Evolutionary conservation across 1,140 invertebrate genomes (phyloP).

Genomic region (Aricia agestis): DNA sequence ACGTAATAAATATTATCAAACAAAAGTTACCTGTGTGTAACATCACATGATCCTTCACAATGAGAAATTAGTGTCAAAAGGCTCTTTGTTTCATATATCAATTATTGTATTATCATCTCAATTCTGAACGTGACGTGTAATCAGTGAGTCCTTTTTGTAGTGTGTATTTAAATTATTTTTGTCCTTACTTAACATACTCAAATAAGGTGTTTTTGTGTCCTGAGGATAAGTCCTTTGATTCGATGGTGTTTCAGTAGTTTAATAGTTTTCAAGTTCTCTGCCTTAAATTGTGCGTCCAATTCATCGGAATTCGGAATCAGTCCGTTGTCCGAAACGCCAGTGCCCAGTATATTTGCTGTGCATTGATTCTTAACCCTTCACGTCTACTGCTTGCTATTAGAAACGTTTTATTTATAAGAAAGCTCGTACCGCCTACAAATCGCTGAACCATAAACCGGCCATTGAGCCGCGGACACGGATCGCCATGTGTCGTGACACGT

Average conservation of each 20-base stretch:
- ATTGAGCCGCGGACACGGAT: conserved; percentile 5
- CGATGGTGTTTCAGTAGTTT: too few species aligned
- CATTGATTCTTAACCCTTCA: background rate
- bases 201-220: background rate
- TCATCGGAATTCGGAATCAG: too few species aligned
- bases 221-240: too few species aligned
- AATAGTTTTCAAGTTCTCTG: too few species aligned
- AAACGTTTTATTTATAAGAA: background rate
- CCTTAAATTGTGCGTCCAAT: too few species aligned
- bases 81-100: background rate
- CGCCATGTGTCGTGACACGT: conserved; percentile 25
- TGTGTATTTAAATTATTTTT: background rate
- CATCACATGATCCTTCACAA: conserved; percentile 11
- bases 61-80: background rate
- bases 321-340: too few species aligned
- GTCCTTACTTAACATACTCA: conserved; percentile 39
- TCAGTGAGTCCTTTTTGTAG: background rate
- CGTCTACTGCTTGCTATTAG: background rate
- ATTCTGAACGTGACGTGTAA: background rate
- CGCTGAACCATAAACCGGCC: conserved; percentile 2
- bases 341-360: too few species aligned
- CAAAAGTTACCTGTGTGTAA: conserved; percentile 1
- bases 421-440: background rate
- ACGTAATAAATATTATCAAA: conserved; percentile 8
- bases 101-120: background rate